phyloP scores from a whole-genome alignment of 2,888 invertebrate genomes.

The Teinopalpus imperialis region DNA sequence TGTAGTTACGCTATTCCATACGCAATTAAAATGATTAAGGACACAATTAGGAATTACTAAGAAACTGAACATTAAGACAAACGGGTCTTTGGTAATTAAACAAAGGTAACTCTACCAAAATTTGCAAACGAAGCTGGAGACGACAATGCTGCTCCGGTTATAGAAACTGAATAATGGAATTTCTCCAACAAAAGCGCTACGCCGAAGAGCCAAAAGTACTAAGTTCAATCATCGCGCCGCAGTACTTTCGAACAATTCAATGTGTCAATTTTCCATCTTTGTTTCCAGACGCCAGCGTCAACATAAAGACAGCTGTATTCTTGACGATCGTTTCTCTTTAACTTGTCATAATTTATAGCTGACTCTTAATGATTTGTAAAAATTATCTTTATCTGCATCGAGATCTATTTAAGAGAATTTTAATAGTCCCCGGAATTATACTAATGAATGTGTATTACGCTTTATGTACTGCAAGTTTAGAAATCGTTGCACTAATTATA shows the following conservation, averaged over 20 bases:
- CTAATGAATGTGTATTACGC: too few species aligned
- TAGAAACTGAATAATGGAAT: slow-evolving; percentile 41
- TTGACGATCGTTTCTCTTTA: slow-evolving; percentile 40
- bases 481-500: too few species aligned
- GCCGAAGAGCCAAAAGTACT: slow-evolving; percentile 42
- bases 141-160: slow-evolving; percentile 26
- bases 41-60: background rate
- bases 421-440: too few species aligned
- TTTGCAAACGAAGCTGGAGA: slow-evolving; percentile 26
- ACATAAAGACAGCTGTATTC: slow-evolving; percentile 50
- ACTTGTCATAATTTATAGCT: slow-evolving; percentile 30
- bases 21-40: too few species aligned
- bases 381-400: slow-evolving; percentile 9
- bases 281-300: slow-evolving; percentile 54
- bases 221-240: slow-evolving; percentile 48
- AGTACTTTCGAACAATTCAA: slow-evolving; percentile 45
- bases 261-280: slow-evolving; percentile 64
- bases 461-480: too few species aligned
- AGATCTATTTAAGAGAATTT: slow-evolving; percentile 1
- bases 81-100: slow-evolving; percentile 33
- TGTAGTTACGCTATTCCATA: too few species aligned
- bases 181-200: slow-evolving; percentile 42
- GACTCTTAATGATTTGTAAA: slow-evolving; percentile 16
- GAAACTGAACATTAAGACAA: background rate
- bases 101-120: slow-evolving; percentile 14